Conservation (phyloP, 2,113 vertebrate genomes). For the Protomyctophum bolini region DNA sequence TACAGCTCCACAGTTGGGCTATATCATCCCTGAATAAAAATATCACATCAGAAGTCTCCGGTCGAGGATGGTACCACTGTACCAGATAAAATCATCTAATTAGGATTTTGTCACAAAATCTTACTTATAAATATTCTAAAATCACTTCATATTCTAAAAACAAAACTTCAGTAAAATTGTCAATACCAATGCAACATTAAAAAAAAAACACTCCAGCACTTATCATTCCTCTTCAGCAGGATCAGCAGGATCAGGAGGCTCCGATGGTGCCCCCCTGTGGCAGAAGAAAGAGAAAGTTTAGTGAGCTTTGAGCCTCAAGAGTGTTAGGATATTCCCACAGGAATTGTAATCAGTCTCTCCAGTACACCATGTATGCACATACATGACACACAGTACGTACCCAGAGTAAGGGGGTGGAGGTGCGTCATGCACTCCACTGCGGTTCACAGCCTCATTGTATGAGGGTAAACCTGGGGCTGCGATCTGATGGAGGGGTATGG, state of each 20-base stretch:
- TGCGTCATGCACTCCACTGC: slow-evolving; percentile 83
- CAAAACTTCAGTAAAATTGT: slow-evolving; percentile 31
- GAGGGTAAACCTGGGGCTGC: slow-evolving; percentile 80
- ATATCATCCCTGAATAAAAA: too few relatives aligned
- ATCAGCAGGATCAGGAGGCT: slow-evolving; percentile 39
- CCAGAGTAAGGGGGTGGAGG: slow-evolving; percentile 87
- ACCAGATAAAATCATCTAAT: not conserved
- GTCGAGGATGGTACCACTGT: too few relatives aligned
- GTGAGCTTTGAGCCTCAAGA: too few relatives aligned
- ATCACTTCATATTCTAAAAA: not conserved
- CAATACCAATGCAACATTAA: not conserved
- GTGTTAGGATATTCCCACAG: too few relatives aligned
- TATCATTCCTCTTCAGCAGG: slow-evolving; percentile 2
- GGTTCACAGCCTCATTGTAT: slow-evolving; percentile 83
- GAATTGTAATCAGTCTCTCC: too few relatives aligned
- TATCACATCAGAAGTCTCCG: too few relatives aligned
- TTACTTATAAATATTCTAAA: slow-evolving; percentile 24
- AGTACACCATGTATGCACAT: not conserved
- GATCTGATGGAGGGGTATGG: slow-evolving; percentile 60
- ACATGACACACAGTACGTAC: slow-evolving; percentile 60
- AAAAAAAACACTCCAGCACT: not conserved
- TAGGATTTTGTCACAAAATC: not conserved
- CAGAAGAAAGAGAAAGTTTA: slow-evolving; percentile 30
- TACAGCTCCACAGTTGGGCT: too few relatives aligned
- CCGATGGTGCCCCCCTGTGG: slow-evolving; percentile 62